These are phyloP conservation scores for Oreochromis spilurus DNA, from an alignment of 2,113 vertebrate species.

Conservation along the genomic window DNA sequence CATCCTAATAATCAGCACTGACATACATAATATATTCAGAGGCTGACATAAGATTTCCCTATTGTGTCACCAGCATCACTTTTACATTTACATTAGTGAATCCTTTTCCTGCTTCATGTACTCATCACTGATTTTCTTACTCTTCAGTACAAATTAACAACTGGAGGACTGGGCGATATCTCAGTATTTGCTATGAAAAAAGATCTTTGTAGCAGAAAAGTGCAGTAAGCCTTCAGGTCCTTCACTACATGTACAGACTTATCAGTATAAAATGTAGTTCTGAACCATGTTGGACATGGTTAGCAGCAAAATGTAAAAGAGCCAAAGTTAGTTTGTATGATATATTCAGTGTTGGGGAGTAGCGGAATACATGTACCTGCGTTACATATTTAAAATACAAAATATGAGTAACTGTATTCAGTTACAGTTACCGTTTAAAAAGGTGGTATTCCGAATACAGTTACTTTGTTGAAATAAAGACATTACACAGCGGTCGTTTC, in stretches of 20 bases:
- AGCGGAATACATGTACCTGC: neutral
- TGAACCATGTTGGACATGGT: neutral
- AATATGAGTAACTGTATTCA: neutral
- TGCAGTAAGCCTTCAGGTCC: neutral
- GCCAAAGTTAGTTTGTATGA: neutral
- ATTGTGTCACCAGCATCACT: neutral
- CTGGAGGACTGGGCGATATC: neutral
- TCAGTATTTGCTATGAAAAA: neutral
- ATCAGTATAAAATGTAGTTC: neutral
- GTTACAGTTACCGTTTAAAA: neutral
- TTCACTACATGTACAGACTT: neutral
- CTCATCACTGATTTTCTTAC: neutral
- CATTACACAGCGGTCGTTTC: neutral
- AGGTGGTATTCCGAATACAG: neutral
- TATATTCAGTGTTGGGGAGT: neutral
- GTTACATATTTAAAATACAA: neutral
- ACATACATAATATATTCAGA: neutral
- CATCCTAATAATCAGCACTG: neutral
- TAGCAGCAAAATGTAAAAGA: neutral
- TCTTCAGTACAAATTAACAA: neutral
- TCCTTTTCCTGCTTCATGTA: neutral
- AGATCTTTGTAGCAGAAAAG: fast-evolving
- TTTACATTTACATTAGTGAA: neutral
- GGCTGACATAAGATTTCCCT: neutral
- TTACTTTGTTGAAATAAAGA: neutral